Evolutionary conservation across 1,140 invertebrate species (phyloP), one percentile per base, ranked within the genome.

Genomic region (Brachionus angularis): DNA sequence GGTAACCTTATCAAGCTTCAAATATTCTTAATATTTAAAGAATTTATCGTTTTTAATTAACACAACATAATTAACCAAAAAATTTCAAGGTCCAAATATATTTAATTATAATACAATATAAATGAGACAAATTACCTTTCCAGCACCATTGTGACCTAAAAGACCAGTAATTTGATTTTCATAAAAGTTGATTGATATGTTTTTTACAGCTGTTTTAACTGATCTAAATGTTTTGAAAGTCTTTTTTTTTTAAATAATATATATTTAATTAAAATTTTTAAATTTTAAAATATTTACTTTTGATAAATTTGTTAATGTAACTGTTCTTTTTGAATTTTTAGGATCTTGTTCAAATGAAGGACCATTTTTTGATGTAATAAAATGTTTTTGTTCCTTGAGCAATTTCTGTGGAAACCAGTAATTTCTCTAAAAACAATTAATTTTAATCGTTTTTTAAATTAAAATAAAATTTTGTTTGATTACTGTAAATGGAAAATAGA

Each of bases 401-500:
- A 58, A 29, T 39, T 36, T 67, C n/a, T 47, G 27, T 7, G 62
- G 62, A 67, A 67, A 67, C 62, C 62, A 67, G 36, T 67, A 67
- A 21, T 46, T 47, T 50, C 33, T 46, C 62, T 67, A n/a, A 1
- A 1, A 47, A 46, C 2, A 14, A 64, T 36, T 27, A 34, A 21
- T 33, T 36, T 5, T 33, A 44, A 64, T 42, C 39, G 39, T 10
- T 16, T 10, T 10, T 10, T 42, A 23, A 44, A 64, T n/a, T 18
- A 8, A 44, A 25, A 23, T 7, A 47, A 18, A 42, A 23, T 42
- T 16, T 0, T 21, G 3, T 36, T 55, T 18, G 10, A 74, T 75
- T 77, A 83, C 83, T 29, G 85, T 87, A 47, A 89, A 86, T 1
- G 86, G 87, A 71, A 88, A 91, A 75, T 90, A 88, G 87, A 88